Base-by-base conservation (phyloP, 2,797 vertebrate genomes). In the Propithecus perrieri region DNA sequence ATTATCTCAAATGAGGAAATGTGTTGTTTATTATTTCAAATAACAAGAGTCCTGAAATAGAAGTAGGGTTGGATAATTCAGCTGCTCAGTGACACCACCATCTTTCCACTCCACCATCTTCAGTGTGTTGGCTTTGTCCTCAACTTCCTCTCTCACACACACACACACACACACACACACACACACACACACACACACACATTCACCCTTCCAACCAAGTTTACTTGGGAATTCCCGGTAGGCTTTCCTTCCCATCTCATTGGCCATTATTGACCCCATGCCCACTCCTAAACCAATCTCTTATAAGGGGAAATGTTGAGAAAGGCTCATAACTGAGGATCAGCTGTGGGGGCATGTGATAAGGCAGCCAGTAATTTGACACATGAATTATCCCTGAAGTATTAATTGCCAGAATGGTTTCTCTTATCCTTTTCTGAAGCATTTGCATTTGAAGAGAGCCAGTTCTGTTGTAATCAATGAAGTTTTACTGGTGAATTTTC, bases 1-100 rank as follows among this genome's bases (percentile, higher is more conserved):
- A 28, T 76, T n/a, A 53, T 74, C 88, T 95, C 61, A 80, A 43
- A 63, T 63, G 53, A 55, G 48, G 43, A 85, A 30, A 76, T 76
- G 2, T 55, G 85, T 76, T 75, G 57, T 81, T 85, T 69, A 12
- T 85, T 63, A 50, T 92, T 85, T 80, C 50, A 48, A 10, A 35
- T 48, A 78, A 69, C 43, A 71, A 20, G 35, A 38, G 12, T 75
- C 57, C 35, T n/a, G 11, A 75, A 74, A 55, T 13, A 65, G 41
- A 15, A 50, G 14, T 78, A 24, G 28, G 26, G 12, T 67, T 65
- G 41, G 24, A n/a, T 53, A n/a, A 38, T 43, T 85, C 24, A 15
- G 3, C 48, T 92, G 28, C 69, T 59, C 17, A 10, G 33, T 55
- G 43, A n/a, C 14, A n/a, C 57, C n/a, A 33, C 28, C 48, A 20